These are phyloP conservation scores for Drosophila eugracilis DNA, from an alignment of 1,140 invertebrate genomes.

Conservation along the genomic window DNA sequence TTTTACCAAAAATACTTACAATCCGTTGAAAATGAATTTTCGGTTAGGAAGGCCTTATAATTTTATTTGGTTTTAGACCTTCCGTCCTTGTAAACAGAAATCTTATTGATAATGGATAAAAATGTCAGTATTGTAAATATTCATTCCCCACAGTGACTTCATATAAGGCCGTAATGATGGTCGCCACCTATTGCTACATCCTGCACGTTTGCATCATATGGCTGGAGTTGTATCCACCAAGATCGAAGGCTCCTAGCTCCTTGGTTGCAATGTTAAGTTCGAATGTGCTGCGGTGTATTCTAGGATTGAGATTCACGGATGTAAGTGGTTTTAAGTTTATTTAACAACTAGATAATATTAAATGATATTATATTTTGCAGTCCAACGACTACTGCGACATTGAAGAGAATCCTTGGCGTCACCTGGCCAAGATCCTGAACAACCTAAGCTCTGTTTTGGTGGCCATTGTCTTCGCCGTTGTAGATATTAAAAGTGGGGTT, in stretches of 20 bases:
- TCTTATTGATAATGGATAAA: too few relatives aligned
- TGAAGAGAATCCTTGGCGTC: constrained; percentile 68
- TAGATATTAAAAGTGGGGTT: constrained; percentile 27
- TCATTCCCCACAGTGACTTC: constrained; percentile 52
- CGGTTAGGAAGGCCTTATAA: too few relatives aligned
- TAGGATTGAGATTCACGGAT: constrained; percentile 64
- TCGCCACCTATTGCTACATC: constrained; percentile 66
- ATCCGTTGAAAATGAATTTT: too few relatives aligned
- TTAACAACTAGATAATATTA: neutral
- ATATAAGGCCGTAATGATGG: constrained; percentile 63
- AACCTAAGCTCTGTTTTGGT: constrained; percentile 56
- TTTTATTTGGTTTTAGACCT: too few relatives aligned
- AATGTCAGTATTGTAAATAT: too few relatives aligned
- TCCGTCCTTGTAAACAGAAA: too few relatives aligned
- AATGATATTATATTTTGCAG: constrained; percentile 39
- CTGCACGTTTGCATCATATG: constrained; percentile 70
- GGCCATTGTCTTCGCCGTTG: constrained; percentile 42
- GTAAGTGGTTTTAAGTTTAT: constrained; percentile 42
- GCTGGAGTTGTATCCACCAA: constrained; percentile 72
- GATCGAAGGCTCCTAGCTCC: constrained; percentile 35
- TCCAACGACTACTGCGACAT: constrained; percentile 51
- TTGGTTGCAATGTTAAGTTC: constrained; percentile 54
- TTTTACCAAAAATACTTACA: too few relatives aligned
- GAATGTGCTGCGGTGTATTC: constrained; percentile 39
- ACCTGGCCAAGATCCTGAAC: constrained; percentile 73